Evolutionary conservation across 2,113 vertebrate genomes (phyloP), one percentile per base, ranked within the genome.

Genomic region (Pseudorasbora parva): DNA sequence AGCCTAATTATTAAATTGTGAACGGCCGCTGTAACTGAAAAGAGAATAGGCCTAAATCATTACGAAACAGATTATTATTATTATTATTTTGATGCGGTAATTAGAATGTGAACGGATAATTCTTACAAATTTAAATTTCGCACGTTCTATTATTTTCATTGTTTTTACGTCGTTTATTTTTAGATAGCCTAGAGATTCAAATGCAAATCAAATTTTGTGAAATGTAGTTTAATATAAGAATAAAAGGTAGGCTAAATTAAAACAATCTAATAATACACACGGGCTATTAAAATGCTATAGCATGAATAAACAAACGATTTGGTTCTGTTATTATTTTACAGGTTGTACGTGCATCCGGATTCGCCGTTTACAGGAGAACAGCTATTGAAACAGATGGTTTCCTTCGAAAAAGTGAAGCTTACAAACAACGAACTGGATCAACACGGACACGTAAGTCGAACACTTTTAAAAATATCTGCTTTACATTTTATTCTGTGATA

Each of bases 381-480:
- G 90, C 92, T 99, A 25, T 92, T 98, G 91, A 99, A 99, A 88
- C 98, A 99, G 87, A 99, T 99, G 97, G 97, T 99, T 82, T 99
- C 98, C 25, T 99, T 99, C 1, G 98, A 99, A 92, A 99, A 99
- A 91, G 97, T 99, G 88, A 99, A 99, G 69, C 96, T 99, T 84
- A 99, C 98, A 15, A 99, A 99, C 93, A 99, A 99, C 0, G 98
- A 99, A 45, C 94, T 99, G 93, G 98, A 99, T 87, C 98, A 99
- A 64, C 98, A 99, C 0, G 98, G 98, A 88, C 98, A 99, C 0
- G 98, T 99, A 91, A 95, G 97, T 41, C 4, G 0, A 23, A 56
- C 21, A 2, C 4, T 62, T 23, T 1, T 12, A 8, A 43, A 45
- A 23, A 14, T 43, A 30, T 30, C 30, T 33, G 30, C 41, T 45